Base-by-base conservation (phyloP, 1,140 invertebrate species). In the Tetranychus urticae region DNA sequence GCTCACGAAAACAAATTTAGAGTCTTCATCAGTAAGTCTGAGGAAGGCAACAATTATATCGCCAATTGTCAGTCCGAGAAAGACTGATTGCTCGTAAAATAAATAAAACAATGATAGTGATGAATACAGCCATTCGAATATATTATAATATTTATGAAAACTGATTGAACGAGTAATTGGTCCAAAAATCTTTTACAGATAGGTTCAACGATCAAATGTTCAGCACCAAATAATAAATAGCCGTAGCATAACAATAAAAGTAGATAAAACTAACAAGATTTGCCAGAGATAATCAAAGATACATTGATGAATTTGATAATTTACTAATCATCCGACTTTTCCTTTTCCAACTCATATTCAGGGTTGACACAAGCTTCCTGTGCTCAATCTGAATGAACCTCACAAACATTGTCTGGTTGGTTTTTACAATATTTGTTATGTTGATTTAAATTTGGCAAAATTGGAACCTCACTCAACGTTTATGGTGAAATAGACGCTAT, bases 1-100 rank as follows among this genome's bases (percentile, higher is more conserved):
- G 6, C 83, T 76, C 0, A 87, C 87, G 70, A 88, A 97, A 0
- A 93, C 82, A 69, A 97, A 93, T 2, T 69, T 73, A 0, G 87
- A 81, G 0, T 91, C 92, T 1, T 77, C 74, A 61, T 82, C 77
- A 0, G 84, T 79, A 69, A 83, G 90, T 2, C 76, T 74, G 31
- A 97, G 71, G 69, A 97, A 96, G 0, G 77, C 79, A 13, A 81
- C 78, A 2, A 81, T 72, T 63, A 77, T 67, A 62, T 84, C 74
- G 1, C 87, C 85, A 47, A 91, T 77, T 74, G 1, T 81, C 73
- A 1, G 78, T 71, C 3, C 64, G 65, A 0, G 83, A 81, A 68
- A 88, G 85, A 8, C 81, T 48, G 1, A 68, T 56, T 1, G 69
- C 45, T 50, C 71, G 71, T 0, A 57, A 56, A 8, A 64, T 69